Percentiles rank a stretch among this genome's conserved stretches.
Evolutionary conservation across 2,888 invertebrate genomes (phyloP).

Genomic region (Cabera pusaria): DNA sequence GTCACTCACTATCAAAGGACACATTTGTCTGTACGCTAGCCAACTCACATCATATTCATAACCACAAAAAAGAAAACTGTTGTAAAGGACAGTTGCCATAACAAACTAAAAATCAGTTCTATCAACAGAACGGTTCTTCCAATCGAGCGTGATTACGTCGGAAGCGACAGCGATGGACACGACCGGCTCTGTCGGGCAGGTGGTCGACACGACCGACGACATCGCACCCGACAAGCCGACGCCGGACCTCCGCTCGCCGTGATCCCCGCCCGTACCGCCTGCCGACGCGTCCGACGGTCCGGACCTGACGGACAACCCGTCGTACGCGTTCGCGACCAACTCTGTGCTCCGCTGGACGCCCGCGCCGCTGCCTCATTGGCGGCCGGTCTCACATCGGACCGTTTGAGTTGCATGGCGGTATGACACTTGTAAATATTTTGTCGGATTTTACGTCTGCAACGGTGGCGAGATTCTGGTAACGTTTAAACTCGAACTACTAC

Average conservation of each 20-base stretch:
- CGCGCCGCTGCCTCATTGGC: slow-evolving; percentile 76
- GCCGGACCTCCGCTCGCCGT: slow-evolving; percentile 74
- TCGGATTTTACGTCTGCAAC: slow-evolving; percentile 51
- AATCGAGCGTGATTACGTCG: slow-evolving; percentile 82
- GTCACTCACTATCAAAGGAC: too few species aligned
- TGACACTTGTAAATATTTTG: slow-evolving; percentile 66
- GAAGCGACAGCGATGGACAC: slow-evolving; percentile 84
- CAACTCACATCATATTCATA: too few species aligned
- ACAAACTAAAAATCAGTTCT: slow-evolving; percentile 34
- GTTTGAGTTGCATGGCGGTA: slow-evolving; percentile 31
- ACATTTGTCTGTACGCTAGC: too few species aligned
- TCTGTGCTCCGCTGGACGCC: slow-evolving; percentile 70
- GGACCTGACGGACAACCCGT: slow-evolving; percentile 10
- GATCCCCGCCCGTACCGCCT: slow-evolving; percentile 50
- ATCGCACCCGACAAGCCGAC: slow-evolving; percentile 73
- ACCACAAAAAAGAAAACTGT: too few species aligned
- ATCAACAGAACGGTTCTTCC: slow-evolving; percentile 84
- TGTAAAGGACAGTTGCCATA: slow-evolving; percentile 19
- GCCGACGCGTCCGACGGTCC: slow-evolving; percentile 28
- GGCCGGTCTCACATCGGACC: slow-evolving; percentile 70
- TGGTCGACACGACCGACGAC: slow-evolving; percentile 63
- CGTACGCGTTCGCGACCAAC: slow-evolving; percentile 19
- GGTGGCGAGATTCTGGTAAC: slow-evolving; percentile 26
- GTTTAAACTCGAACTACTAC: too few species aligned
- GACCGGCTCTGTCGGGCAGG: slow-evolving; percentile 53